Evolutionary conservation across 2,888 invertebrate species (phyloP), one percentile per base, ranked within the genome.

Genomic region (Eupeodes luniger): DNA sequence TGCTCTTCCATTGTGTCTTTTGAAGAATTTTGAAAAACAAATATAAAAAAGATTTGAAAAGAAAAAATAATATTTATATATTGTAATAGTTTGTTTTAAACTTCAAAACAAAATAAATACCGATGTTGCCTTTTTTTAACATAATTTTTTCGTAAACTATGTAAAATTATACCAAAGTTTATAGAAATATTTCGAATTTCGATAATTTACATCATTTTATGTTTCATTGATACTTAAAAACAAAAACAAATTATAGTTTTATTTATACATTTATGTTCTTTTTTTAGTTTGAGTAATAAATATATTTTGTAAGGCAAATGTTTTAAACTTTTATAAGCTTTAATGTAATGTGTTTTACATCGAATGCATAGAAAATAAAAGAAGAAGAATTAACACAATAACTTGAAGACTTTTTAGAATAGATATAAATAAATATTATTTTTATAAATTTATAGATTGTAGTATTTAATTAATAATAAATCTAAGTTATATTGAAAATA

Each of bases 81-180:
- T 16, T 34, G 36, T 16, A 4, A 40, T 64, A 12, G 10, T 53
- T 62, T 47, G 34, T 34, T 34, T 72, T 16, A 78, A 36, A 27
- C 27, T 27, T 27, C 19, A 5, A 7, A 40, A 40, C 9, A 40
- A 27, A 61, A 70, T 36, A 44, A 55, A 53, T 49, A 72, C 82
- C 85, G 82, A 69, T 40, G 69, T 87, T 87, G 86, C 83, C 86
- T 87, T 80, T 59, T 40, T 70, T 61, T 62, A 79, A 83, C 80
- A 76, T 80, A 80, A 75, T 87, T 80, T 76, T 27, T 76, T 83
- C 64, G 27, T 84, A 81, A 81, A 84, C 79, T 87, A 77, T 84
- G 72, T 80, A 87, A 84, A 84, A 87, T 80, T 76, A 83, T 87
- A 74, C 87, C 87, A 87, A 87, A 87, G 87, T 84, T 84, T 84